These are phyloP conservation scores for Morone chrysops DNA, from an alignment of 2,113 vertebrate species.

Conservation along the genomic window DNA sequence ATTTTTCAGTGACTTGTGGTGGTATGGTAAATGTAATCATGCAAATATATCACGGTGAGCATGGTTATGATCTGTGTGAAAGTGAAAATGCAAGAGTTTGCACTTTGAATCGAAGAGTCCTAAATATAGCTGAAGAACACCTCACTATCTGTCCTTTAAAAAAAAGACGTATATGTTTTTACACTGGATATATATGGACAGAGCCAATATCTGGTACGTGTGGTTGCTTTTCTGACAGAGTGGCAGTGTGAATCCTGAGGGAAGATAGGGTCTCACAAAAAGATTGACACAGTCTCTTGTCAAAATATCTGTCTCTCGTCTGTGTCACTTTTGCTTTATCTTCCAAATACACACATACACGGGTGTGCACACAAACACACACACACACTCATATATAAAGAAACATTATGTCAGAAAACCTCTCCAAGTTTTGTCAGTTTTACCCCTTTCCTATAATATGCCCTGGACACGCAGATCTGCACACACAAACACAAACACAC, in stretches of 20 bases:
- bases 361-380: neutral
- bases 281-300: constrained; percentile 60
- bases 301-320: constrained; percentile 50
- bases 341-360: constrained; percentile 19
- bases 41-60: constrained; percentile 7
- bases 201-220: constrained; percentile 13
- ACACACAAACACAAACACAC: constrained; percentile 1
- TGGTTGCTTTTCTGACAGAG: constrained; percentile 23
- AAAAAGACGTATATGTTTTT: neutral
- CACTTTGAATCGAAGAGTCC: neutral
- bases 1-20: neutral
- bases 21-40: constrained; percentile 4
- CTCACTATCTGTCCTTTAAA: neutral
- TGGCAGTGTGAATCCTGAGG: constrained; percentile 30
- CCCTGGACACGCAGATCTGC: constrained; percentile 6
- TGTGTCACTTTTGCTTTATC: constrained; percentile 42
- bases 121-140: neutral
- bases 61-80: neutral
- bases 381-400: constrained; percentile 2
- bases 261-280: constrained; percentile 26
- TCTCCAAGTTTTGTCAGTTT: constrained; percentile 25
- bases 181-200: constrained; percentile 2
- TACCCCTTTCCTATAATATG: constrained; percentile 5
- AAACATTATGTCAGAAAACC: constrained; percentile 34
- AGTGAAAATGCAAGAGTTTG: neutral